Conservation (phyloP, 2,113 vertebrate genomes). For the Engraulis encrasicolus region DNA sequence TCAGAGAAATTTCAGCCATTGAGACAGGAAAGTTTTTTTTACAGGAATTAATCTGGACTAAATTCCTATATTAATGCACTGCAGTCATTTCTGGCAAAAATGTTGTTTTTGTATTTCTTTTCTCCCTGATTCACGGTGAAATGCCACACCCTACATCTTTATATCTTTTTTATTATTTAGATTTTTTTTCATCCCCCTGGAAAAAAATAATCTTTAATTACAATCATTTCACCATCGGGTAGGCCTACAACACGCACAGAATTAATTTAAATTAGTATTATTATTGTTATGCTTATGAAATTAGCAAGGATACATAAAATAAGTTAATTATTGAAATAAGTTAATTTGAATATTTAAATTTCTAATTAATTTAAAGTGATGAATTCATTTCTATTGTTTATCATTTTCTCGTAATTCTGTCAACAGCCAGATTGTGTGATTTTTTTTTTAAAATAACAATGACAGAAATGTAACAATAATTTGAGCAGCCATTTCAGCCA, state of each 20-base stretch:
- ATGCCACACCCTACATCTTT: neutral
- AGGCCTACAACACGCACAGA: too few species aligned
- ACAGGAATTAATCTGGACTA: neutral
- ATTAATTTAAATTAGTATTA: neutral
- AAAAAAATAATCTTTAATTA: neutral
- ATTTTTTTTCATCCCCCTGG: neutral
- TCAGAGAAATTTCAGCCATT: neutral
- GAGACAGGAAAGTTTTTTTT: neutral
- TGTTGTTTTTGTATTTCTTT: neutral
- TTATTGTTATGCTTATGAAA: neutral
- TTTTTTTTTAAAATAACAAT: neutral
- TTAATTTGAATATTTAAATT: neutral
- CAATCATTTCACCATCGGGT: neutral
- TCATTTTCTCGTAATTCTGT: neutral
- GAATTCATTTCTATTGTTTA: neutral
- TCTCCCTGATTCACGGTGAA: neutral
- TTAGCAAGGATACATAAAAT: neutral
- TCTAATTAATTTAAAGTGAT: neutral
- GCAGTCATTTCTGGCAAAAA: neutral
- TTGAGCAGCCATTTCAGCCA: neutral
- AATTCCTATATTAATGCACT: neutral
- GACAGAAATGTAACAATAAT: neutral
- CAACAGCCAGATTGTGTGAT: neutral
- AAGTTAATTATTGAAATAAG: neutral
- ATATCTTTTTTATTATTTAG: neutral